These are phyloP conservation scores for Platorchestia sp. DNA, from an alignment of 1,140 invertebrate genomes.

Conservation along the genomic window DNA sequence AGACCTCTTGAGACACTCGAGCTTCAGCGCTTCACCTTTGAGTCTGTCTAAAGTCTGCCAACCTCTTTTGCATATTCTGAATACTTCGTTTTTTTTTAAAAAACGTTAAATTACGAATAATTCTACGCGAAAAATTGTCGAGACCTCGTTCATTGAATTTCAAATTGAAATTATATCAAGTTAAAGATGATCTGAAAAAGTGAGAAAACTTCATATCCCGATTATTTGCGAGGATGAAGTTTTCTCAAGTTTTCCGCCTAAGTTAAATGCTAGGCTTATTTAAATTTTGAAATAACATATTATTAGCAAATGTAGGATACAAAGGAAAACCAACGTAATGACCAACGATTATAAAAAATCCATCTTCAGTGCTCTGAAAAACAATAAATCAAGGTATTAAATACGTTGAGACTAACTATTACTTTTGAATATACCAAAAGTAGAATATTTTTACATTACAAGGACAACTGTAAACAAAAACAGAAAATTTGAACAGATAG, in stretches of 20 bases:
- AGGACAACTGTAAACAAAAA: no score
- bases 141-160: background rate
- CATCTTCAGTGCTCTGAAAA: no score
- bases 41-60: background rate
- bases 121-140: background rate
- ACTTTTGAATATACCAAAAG: no score
- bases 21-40: no score
- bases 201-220: background rate
- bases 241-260: background rate
- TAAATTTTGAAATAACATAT: no score
- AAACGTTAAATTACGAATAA: background rate
- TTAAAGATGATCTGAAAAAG: background rate
- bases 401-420: no score
- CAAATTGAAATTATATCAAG: background rate
- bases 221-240: background rate
- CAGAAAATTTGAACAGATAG: no score
- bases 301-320: no score
- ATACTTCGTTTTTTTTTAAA: background rate
- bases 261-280: background rate
- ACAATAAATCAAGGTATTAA: no score
- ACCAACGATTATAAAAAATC: no score
- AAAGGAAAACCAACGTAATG: no score
- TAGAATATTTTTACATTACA: no score
- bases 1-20: background rate
- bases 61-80: background rate